Conservation (phyloP, 2,113 vertebrate genomes). For the Siphamia tubifer region DNA sequence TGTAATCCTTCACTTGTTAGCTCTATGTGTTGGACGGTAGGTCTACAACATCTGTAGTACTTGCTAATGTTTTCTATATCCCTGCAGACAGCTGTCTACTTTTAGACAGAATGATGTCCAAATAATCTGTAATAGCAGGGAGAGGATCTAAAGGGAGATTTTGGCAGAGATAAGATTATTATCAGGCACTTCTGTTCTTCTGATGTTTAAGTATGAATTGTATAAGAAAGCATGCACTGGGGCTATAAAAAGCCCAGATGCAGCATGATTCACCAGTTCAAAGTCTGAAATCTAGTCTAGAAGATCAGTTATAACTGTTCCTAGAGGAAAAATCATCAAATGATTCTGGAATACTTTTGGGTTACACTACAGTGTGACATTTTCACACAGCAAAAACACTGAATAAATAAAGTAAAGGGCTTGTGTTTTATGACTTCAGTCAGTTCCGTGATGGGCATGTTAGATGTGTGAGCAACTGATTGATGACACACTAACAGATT, state of each 20-base stretch:
- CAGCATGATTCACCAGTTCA: background rate
- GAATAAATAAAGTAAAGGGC: background rate
- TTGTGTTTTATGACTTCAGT: background rate
- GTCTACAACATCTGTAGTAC: constrained; percentile 7
- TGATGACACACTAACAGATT: constrained; percentile 3
- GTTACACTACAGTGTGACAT: too few relatives aligned
- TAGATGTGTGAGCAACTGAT: background rate
- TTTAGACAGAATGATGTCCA: constrained; percentile 19
- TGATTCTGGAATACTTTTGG: too few relatives aligned
- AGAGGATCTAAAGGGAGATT: constrained; percentile 15
- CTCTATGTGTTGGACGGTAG: background rate
- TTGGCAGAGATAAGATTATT: constrained; percentile 29
- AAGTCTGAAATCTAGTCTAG: too few relatives aligned
- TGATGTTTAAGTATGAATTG: constrained; percentile 1
- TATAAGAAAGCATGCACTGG: background rate
- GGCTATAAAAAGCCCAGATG: background rate
- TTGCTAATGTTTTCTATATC: background rate
- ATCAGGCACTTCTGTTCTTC: constrained; percentile 13
- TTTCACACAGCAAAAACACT: too few relatives aligned
- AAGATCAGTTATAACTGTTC: too few relatives aligned
- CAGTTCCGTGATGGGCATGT: background rate
- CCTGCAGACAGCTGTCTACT: constrained; percentile 21
- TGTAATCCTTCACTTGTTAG: background rate
- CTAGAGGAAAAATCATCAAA: too few relatives aligned
- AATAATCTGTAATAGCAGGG: constrained; percentile 24